These are phyloP conservation scores for Antedon mediterranea DNA, from an alignment of 53 echinoderm and acorn worm genomes.

Conservation along the genomic window DNA sequence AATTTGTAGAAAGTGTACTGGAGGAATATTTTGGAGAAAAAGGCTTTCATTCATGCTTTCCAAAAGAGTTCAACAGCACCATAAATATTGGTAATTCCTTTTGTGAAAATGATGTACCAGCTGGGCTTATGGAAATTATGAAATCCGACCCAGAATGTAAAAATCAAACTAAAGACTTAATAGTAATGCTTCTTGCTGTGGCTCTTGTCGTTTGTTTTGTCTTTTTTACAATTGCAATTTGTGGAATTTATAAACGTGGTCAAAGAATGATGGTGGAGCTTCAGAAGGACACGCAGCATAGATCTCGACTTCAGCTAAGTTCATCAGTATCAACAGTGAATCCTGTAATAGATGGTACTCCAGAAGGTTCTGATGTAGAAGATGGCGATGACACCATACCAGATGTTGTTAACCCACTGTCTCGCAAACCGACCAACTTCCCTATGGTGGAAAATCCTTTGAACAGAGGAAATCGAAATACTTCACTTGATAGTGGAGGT, in stretches of 20 bases:
- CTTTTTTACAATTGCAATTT: not conserved
- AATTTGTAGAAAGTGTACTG: too few species aligned
- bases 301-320: not conserved
- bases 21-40: too few species aligned
- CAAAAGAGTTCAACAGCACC: too few species aligned
- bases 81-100: too few species aligned
- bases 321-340: not conserved
- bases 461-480: not conserved
- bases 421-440: not conserved
- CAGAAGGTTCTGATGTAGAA: not conserved
- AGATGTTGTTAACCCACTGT: not conserved
- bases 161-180: too few species aligned
- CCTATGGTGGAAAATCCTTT: not conserved
- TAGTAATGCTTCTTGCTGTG: too few species aligned
- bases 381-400: not conserved
- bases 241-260: not conserved
- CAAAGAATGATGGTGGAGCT: not conserved
- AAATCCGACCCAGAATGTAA: too few species aligned
- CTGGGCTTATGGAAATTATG: too few species aligned
- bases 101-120: too few species aligned
- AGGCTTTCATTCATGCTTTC: too few species aligned
- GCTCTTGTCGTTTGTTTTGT: not conserved
- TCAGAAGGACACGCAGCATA: not conserved
- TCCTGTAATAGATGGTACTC: not conserved
- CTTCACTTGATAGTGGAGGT: not conserved